Evolutionary conservation across 1,140 invertebrate species (phyloP).

Genomic region (Penaeus indicus): DNA sequence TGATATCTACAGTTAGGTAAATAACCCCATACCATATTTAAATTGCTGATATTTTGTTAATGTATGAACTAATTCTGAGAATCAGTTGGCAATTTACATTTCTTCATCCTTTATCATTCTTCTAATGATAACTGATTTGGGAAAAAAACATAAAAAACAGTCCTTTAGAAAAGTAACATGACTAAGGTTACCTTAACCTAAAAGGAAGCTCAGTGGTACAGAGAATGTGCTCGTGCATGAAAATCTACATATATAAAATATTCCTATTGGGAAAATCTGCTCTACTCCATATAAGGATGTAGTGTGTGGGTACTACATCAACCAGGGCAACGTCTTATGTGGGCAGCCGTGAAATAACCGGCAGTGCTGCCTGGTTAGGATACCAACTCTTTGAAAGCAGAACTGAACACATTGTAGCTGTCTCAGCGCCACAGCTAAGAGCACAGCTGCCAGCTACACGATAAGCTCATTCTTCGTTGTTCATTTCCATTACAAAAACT

Average conservation of each 20-base stretch:
- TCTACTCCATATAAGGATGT: slow-evolving; percentile 43
- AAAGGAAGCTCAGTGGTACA: slow-evolving; percentile 54
- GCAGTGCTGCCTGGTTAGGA: slow-evolving; percentile 64
- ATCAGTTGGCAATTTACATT: slow-evolving; percentile 14
- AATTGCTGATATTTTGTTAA: slow-evolving; percentile 9
- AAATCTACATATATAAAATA: slow-evolving; percentile 39
- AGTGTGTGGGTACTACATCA: slow-evolving; percentile 33
- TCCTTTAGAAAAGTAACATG: slow-evolving; percentile 40
- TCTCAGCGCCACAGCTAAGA: slow-evolving; percentile 62
- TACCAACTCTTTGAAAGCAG: slow-evolving; percentile 65
- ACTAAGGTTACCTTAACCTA: slow-evolving; percentile 45
- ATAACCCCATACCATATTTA: slow-evolving; percentile 19
- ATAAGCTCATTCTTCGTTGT: slow-evolving; percentile 62
- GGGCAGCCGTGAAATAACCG: slow-evolving; percentile 61
- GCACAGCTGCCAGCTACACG: slow-evolving; percentile 64
- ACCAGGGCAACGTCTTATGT: slow-evolving; percentile 48
- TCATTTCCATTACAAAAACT: slow-evolving; percentile 57
- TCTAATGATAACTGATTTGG: slow-evolving; percentile 24
- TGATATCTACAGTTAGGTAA: slow-evolving; percentile 27
- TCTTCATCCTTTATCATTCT: slow-evolving; percentile 7
- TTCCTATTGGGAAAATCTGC: slow-evolving; percentile 47
- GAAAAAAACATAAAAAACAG: slow-evolving; percentile 23
- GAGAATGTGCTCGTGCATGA: slow-evolving; percentile 52
- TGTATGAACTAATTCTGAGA: slow-evolving; percentile 26
- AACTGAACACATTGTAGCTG: slow-evolving; percentile 65